Evolutionary conservation across 2,888 invertebrate genomes (phyloP), one percentile per base, ranked within the genome.

Genomic region (Yponomeuta evonymella): DNA sequence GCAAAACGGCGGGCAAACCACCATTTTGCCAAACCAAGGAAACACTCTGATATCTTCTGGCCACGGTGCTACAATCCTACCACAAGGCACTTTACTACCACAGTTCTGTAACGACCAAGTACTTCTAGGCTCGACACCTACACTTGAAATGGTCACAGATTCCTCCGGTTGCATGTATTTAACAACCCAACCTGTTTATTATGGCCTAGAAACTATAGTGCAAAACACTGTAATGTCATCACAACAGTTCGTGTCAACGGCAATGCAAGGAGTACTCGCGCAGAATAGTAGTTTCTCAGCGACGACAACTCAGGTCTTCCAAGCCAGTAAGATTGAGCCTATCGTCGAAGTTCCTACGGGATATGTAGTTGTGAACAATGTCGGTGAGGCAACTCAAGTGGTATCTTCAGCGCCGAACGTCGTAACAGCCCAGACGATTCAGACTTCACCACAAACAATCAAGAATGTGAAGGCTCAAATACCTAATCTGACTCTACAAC

Each of bases 181-280:
- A 71, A 90, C 94, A 66, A 92, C 94, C 2, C 96, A 96, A 77
- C 96, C 96, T 5, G 95, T 97, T 78, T 96, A 96, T 79, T 96
- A 96, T 77, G 96, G 96, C 0, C 90, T 97, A 74, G 97, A 97
- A 87, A 97, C 97, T 0, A 96, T 97, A 71, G 97, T 97, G 2
- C 96, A 96, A 84, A 97, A 97, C 79, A 97, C 97, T 5, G 96
- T 97, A 0, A 96, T 97, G 96, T 96, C 96, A n/a, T 96, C 96
- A 33, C 96, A 96, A 81, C 97, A 97, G 80, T 96, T 96, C 81
- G 95, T 97, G 23, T 95, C 96, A 4, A 96, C 96, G 1, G 95
- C 96, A 6, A 95, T 96, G 92, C 96, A 96, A 73, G 96, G 96
- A 67, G 95, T 96, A 2, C 90, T 96, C 48, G 95, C 96, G 71